phyloP scores from a whole-genome alignment of 2,113 vertebrate genomes.

The Mobula hypostoma region DNA sequence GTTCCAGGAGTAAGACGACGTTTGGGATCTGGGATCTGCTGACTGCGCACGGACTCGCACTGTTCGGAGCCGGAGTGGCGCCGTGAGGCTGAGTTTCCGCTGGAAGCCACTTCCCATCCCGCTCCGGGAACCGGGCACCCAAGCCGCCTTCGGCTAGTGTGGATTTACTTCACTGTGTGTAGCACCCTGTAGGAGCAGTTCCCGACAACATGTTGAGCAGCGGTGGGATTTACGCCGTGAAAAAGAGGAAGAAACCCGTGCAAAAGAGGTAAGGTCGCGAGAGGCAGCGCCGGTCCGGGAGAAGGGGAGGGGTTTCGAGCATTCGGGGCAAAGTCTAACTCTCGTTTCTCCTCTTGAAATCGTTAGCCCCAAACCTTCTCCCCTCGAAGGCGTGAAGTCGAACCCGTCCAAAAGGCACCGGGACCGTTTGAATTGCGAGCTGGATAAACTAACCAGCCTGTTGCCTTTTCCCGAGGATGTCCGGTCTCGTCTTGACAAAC shows the following conservation, averaged over 20 bases:
- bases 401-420: slow-evolving; percentile 74
- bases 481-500: slow-evolving; percentile 62
- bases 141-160: background rate
- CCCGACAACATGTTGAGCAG: background rate
- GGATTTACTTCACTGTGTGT: background rate
- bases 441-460: slow-evolving; percentile 65
- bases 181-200: background rate
- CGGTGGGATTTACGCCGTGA: slow-evolving; percentile 36
- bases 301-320: background rate
- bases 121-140: too few relatives aligned
- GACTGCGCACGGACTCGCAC: background rate
- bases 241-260: slow-evolving; percentile 48
- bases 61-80: background rate
- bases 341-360: background rate
- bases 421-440: slow-evolving; percentile 67
- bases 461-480: slow-evolving; percentile 71
- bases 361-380: slow-evolving; percentile 45
- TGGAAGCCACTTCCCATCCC: too few relatives aligned
- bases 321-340: too few relatives aligned
- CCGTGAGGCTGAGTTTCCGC: background rate
- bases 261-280: slow-evolving; percentile 42
- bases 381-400: slow-evolving; percentile 58
- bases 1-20: background rate
- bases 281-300: background rate
- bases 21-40: background rate